Evolutionary conservation across 2,113 vertebrate genomes (phyloP).

Genomic region (Sorex araneus): DNA sequence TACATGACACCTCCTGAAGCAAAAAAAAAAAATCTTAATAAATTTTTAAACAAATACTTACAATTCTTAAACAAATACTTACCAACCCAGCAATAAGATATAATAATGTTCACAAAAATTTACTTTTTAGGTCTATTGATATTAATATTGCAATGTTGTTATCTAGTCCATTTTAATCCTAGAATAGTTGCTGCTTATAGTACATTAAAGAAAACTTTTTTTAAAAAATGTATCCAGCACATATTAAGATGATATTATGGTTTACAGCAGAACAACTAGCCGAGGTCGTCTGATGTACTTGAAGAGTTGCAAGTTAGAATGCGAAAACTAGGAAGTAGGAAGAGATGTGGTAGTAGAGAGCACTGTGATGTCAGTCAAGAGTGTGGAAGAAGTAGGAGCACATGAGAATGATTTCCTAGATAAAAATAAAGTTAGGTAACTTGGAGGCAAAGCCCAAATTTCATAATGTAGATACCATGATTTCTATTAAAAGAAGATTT

Average conservation of each 20-base stretch:
- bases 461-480: background rate
- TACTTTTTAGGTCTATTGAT: too few relatives aligned
- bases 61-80: too few relatives aligned
- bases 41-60: too few relatives aligned
- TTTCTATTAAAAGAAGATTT: constrained; percentile 23
- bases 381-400: background rate
- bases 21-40: too few relatives aligned
- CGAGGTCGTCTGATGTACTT: background rate
- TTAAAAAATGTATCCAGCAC: background rate
- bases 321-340: background rate
- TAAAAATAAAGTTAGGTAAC: constrained; percentile 50
- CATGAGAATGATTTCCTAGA: background rate
- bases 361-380: background rate
- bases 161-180: too few relatives aligned
- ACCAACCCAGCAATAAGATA: too few relatives aligned
- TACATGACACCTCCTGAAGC: too few relatives aligned
- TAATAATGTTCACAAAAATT: too few relatives aligned
- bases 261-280: constrained; percentile 10
- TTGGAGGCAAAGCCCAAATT: constrained; percentile 21
- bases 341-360: background rate
- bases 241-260: constrained; percentile 7
- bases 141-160: too few relatives aligned
- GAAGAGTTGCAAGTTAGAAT: background rate
- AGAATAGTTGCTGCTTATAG: too few relatives aligned
- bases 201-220: background rate